These are phyloP conservation scores for Lemur catta DNA, from an alignment of 2,797 vertebrate genomes.

Conservation along the genomic window DNA sequence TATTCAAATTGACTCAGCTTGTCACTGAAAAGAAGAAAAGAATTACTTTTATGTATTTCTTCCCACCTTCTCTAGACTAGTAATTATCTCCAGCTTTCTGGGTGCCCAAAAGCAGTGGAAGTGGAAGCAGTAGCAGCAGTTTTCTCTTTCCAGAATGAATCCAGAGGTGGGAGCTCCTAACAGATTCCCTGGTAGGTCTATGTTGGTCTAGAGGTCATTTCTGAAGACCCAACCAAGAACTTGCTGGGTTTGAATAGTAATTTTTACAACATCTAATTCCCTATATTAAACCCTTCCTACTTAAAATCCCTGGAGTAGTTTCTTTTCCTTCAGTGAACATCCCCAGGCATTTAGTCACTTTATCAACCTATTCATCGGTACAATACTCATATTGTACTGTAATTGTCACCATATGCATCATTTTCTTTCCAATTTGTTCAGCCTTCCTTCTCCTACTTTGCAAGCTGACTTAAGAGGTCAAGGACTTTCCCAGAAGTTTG, in stretches of 20 bases:
- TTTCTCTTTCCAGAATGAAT: neutral
- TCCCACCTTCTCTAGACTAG: neutral
- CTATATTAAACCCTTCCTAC: neutral
- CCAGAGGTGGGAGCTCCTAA: neutral
- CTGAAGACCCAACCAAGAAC: neutral
- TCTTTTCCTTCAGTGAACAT: slow-evolving; percentile 36
- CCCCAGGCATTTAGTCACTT: neutral
- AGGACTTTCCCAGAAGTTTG: neutral
- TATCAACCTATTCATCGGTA: neutral
- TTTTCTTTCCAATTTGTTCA: slow-evolving; percentile 27
- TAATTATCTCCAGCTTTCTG: neutral
- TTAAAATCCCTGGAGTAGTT: neutral
- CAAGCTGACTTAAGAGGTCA: neutral
- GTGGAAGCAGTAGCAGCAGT: neutral
- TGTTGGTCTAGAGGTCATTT: slow-evolving; percentile 1
- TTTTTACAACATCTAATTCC: slow-evolving; percentile 10
- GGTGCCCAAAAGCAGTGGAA: neutral
- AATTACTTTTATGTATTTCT: neutral
- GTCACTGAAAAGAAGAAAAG: neutral
- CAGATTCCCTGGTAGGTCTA: neutral
- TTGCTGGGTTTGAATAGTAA: neutral
- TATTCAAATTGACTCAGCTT: neutral
- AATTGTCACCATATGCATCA: neutral
- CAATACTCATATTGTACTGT: neutral
- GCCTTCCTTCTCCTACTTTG: neutral